Evolutionary conservation across 2,113 vertebrate species (phyloP), one percentile per base, ranked within the genome.

Genomic region (Ctenodactylus gundi): DNA sequence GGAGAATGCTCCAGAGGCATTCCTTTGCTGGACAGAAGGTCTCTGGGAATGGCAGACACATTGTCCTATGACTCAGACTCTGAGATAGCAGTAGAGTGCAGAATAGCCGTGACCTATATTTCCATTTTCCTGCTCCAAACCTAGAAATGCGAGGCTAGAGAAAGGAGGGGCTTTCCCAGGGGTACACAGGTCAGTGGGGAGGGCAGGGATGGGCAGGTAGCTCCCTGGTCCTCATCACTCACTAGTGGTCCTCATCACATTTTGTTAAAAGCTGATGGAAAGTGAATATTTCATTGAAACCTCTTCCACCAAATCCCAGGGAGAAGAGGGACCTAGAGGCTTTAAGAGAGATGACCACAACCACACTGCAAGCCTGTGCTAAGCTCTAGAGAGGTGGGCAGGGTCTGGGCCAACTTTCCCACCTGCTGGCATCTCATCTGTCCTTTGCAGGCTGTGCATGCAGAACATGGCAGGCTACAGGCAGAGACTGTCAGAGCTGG

Each of bases 401-500:
- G 68, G 17, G 17, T 20, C 81, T 4, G 25, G 76, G 81, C 1
- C 0, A 1, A 6, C 76, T 27, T 31, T 58, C 73, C 34, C 1
- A 6, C 46, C 23, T 1, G 1, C 1, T 1, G 51, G n/a, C 44
- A 9, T 12, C 44, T 34, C 0, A 4, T 89, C 31, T 86, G n/a
- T 36, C 64, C 60, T 3, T 39, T 18, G 1, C 44, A 97, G 96
- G 89, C 57, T 95, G 81, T 95, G 90, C 31, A 0, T 90, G 44
- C 34, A 3, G 75, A 34, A 78, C 3, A 0, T 65, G 11, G 76
- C 46, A 55, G 51, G 55, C 55, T 36, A 15, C 86, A 9, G 55
- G 68, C 93, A 46, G 93, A 68, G 95, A 85, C 95, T 97, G 73
- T 25, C 57, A 0, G 83, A 97, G 93, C 81, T 97, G 90, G 91